Conservation (phyloP, 2,113 vertebrate genomes). For the Podilymbus podiceps region DNA sequence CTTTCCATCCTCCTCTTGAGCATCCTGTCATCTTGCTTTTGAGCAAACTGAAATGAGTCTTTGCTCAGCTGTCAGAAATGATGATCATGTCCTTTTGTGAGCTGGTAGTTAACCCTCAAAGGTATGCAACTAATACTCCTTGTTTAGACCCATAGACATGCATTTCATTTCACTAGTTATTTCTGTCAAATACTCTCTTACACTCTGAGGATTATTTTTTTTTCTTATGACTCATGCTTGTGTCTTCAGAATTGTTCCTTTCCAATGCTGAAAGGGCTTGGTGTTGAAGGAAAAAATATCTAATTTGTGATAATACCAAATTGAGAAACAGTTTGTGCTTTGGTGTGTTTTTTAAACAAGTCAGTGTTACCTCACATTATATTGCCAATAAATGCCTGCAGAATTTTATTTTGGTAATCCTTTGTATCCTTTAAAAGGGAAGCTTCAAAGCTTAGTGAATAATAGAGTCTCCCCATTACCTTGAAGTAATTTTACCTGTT, state of each 20-base stretch:
- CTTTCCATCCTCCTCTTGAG: neutral
- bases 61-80: neutral
- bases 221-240: neutral
- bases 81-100: neutral
- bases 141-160: neutral
- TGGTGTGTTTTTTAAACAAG: neutral
- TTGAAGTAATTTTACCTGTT: neutral
- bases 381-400: neutral
- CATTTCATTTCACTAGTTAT: neutral
- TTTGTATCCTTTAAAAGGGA: neutral
- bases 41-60: neutral
- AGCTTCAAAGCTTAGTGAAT: neutral
- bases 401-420: neutral
- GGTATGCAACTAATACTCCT: neutral
- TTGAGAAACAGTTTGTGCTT: neutral
- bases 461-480: neutral
- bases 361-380: neutral
- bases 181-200: neutral
- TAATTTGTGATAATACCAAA: neutral
- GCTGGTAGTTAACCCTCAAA: neutral
- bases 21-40: neutral
- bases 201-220: neutral
- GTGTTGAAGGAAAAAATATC: neutral
- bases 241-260: neutral
- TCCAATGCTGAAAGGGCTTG: neutral